Evolutionary conservation across 2,113 vertebrate genomes (phyloP).

Genomic region (Empidonax alnorum): DNA sequence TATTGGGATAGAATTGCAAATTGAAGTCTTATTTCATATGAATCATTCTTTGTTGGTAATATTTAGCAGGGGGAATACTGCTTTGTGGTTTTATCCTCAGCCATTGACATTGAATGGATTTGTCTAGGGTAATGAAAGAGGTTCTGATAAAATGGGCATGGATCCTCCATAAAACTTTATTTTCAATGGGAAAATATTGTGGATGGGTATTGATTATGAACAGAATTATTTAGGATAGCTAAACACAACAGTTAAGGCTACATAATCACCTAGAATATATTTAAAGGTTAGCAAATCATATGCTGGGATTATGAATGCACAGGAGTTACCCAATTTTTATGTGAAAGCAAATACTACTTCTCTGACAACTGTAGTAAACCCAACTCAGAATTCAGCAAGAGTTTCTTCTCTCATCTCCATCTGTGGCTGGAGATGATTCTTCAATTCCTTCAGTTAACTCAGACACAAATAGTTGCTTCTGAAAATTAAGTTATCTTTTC

Average conservation of each 20-base stretch:
- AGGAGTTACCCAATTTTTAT: not conserved
- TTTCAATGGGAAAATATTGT: not conserved
- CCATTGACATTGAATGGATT: not conserved
- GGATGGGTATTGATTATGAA: not conserved
- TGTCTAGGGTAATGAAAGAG: not conserved
- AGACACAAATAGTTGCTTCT: not conserved
- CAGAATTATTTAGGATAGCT: not conserved
- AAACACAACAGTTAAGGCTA: not conserved
- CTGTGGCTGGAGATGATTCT: not conserved
- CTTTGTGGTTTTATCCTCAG: not conserved
- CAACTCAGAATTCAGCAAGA: not conserved
- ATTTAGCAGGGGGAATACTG: not conserved
- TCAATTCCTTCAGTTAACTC: not conserved
- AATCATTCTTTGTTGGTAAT: not conserved
- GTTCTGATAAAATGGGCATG: not conserved
- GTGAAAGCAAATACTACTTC: not conserved
- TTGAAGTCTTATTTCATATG: not conserved
- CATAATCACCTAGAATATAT: not conserved
- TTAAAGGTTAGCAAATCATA: not conserved
- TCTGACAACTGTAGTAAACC: not conserved
- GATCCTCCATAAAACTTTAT: not conserved
- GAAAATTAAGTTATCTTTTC: not conserved
- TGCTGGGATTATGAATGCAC: not conserved
- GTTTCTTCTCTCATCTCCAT: not conserved
- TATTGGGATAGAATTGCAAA: not conserved